phyloP scores from a whole-genome alignment of 2,888 invertebrate species.

The Aphodius granarius region DNA sequence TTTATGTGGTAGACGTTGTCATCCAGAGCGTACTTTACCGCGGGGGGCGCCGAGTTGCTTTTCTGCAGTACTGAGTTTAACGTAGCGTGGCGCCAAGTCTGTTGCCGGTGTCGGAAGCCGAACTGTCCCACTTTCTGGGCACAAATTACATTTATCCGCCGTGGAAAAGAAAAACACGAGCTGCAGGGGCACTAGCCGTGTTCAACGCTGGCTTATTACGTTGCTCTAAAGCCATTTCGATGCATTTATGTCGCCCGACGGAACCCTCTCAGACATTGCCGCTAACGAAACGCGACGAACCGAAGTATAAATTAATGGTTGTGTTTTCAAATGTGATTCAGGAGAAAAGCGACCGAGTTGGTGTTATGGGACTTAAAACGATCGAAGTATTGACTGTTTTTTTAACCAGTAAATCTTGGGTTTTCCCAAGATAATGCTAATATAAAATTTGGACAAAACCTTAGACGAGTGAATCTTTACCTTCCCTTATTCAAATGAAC shows the following conservation, averaged over 20 bases:
- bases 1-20: background rate
- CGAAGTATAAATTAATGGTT: background rate
- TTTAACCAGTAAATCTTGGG: too few relatives aligned
- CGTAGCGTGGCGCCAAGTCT: background rate
- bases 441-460: too few relatives aligned
- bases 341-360: too few relatives aligned
- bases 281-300: background rate
- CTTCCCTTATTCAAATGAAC: too few relatives aligned
- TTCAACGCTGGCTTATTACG: constrained; percentile 6
- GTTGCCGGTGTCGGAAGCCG: background rate
- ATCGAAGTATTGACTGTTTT: background rate
- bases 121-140: background rate
- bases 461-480: too few relatives aligned
- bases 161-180: constrained; percentile 4
- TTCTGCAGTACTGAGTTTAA: background rate
- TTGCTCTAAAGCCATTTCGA: constrained; percentile 4
- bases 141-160: constrained; percentile 5
- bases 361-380: background rate
- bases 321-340: background rate
- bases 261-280: background rate
- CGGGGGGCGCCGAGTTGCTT: background rate
- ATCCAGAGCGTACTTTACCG: background rate
- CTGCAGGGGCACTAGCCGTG: background rate
- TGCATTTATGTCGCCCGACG: constrained; percentile 1
- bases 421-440: too few relatives aligned